phyloP scores from a whole-genome alignment of 2,113 vertebrate species.

The Brachypodius melanocephalos region DNA sequence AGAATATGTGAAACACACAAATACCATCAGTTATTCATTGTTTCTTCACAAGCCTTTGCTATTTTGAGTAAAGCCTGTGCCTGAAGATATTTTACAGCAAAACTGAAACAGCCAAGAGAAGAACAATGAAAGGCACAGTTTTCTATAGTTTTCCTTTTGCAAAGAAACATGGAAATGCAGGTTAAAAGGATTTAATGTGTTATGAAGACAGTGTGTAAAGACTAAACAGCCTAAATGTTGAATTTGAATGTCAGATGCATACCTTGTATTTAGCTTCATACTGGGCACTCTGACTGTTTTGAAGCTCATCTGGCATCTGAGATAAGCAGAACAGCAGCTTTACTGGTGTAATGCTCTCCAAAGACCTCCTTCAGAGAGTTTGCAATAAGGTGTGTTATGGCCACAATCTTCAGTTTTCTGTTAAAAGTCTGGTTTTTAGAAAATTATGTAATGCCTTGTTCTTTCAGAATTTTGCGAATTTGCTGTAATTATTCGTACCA shows the following conservation, averaged over 20 bases:
- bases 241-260: neutral
- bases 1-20: neutral
- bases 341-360: too few relatives aligned
- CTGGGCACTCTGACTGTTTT: neutral
- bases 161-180: neutral
- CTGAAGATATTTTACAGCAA: neutral
- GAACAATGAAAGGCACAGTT: neutral
- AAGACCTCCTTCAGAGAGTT: neutral
- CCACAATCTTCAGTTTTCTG: neutral
- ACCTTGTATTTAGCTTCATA: neutral
- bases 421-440: neutral
- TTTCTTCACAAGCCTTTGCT: neutral
- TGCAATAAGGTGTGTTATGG: neutral
- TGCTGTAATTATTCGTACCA: neutral
- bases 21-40: neutral
- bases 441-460: neutral
- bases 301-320: neutral
- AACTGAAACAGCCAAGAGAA: neutral
- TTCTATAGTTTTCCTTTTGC: neutral
- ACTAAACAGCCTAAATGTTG: neutral
- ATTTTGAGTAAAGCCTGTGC: neutral
- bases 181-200: neutral
- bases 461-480: neutral
- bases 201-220: accelerated
- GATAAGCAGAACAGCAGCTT: too few relatives aligned